A percentile compares a stretch with the other conserved stretches of the same genome.
These are phyloP conservation scores for Ceratoteleas bidentatus DNA, from an alignment of 1,140 invertebrate species.

Conservation along the genomic window DNA sequence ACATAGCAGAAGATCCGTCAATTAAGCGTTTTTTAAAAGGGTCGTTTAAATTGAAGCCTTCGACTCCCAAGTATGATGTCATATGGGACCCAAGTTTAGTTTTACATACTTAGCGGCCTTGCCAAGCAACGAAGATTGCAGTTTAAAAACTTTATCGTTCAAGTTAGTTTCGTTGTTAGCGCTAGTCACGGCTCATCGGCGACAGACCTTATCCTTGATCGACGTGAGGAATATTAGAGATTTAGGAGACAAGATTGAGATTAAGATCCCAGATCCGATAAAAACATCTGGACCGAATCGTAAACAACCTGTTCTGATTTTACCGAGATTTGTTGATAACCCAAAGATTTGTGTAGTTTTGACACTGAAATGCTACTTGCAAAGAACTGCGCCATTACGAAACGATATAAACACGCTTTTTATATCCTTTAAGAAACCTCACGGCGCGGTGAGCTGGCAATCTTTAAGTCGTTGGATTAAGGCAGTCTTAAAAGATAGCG, in stretches of 20 bases:
- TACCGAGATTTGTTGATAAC: not conserved
- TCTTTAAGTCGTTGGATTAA: not conserved
- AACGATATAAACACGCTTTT: not conserved
- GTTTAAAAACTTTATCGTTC: not conserved
- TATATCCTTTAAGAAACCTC: constrained; percentile 3
- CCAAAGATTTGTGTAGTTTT: not conserved
- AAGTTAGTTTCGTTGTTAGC: constrained; percentile 19
- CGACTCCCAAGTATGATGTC: constrained; percentile 11
- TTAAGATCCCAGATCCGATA: not conserved
- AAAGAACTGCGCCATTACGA: not conserved
- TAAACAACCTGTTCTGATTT: constrained; percentile 1
- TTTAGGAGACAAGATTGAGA: not conserved
- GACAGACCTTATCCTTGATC: constrained; percentile 20
- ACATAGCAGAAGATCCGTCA: not conserved
- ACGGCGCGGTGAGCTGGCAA: not conserved
- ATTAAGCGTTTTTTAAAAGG: constrained; percentile 7
- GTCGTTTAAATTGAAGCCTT: constrained; percentile 4
- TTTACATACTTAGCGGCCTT: constrained; percentile 6
- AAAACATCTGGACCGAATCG: constrained; percentile 5
- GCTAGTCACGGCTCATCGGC: constrained; percentile 1
- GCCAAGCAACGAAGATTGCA: not conserved
- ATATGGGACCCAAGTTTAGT: constrained; percentile 19
- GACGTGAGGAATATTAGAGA: constrained; percentile 3
- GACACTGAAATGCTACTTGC: not conserved
- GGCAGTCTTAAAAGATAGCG: not conserved